phyloP scores from a whole-genome alignment of 2,888 invertebrate genomes.

The Spisula solida region DNA sequence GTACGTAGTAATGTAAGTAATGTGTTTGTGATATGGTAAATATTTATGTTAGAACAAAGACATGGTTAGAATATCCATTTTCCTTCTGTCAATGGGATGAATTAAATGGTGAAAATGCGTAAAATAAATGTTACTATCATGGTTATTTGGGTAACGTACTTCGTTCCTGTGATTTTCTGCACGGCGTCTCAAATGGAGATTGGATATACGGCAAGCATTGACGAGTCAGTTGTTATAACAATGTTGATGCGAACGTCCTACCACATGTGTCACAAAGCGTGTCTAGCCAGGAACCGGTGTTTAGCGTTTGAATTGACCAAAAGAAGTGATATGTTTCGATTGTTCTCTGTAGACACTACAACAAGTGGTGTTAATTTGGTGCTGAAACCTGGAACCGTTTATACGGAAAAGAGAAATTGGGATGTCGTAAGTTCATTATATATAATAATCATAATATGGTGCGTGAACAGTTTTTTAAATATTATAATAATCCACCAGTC shows the following conservation, averaged over 20 bases:
- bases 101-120: too few species aligned
- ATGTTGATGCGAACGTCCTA: background rate
- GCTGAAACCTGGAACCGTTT: background rate
- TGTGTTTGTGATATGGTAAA: too few species aligned
- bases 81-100: too few species aligned
- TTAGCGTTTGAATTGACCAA: background rate
- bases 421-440: background rate
- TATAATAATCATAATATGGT: too few species aligned
- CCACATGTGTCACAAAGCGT: background rate
- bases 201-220: background rate
- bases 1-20: too few species aligned
- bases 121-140: background rate
- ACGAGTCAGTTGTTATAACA: background rate
- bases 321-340: background rate
- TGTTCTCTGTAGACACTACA: background rate
- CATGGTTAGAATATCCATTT: too few species aligned
- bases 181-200: background rate
- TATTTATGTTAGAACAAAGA: too few species aligned
- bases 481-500: too few species aligned
- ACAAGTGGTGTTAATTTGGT: background rate
- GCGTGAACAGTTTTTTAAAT: too few species aligned
- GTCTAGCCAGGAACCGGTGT: background rate
- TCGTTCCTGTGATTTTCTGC: background rate
- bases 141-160: background rate
- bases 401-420: constrained; percentile 4